Base-by-base conservation (phyloP, 2,797 vertebrate species). In the Champsocephalus esox region DNA sequence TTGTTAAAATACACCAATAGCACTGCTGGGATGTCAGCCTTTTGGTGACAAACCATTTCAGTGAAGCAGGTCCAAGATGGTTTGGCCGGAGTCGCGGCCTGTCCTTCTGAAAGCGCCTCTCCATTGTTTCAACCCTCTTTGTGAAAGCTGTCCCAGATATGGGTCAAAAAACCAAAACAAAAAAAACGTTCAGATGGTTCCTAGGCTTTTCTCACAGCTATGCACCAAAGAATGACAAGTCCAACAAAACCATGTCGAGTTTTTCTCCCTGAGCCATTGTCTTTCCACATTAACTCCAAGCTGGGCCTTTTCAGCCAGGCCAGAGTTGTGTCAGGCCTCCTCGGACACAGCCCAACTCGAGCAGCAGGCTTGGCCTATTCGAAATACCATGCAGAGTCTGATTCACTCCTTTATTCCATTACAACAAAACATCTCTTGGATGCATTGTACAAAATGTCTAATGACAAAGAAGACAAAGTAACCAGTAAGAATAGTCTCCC, bases 131-230 rank as follows among this genome's bases (percentile, higher is more conserved):
- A 79, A 51, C 73, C 81, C 72, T 87, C 79, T 90, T 91, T 92
- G 93, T 94, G 91, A 92, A 90, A 92, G 91, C 91, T 84, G 90
- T 92, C 91, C 90, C 92, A 94, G 93, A 94, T 93, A 94, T 93
- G 92, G 92, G 91, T 93, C 84, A 92, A 92, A 93, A 91, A 94
- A 91, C 89, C 90, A 93, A 94, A 95, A 95, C 94, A 38, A 94
- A 95, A 95, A 94, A 88, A 93, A 94, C 92, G 93, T 94, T 95
- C 92, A 95, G 88, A 95, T 93, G 94, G 93, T 94, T 95, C 92
- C 94, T 94, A 94, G 91, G 94, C 91, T 94, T 89, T 93, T 84
- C 89, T 91, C 89, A 84, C 90, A 94, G 92, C 93, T 93, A 94
- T 94, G 94, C 90, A 85, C 89, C 84, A 90, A 92, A 92, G 92